Evolutionary conservation across 1,140 invertebrate species (phyloP).

Genomic region (Lucilia cuprina): DNA sequence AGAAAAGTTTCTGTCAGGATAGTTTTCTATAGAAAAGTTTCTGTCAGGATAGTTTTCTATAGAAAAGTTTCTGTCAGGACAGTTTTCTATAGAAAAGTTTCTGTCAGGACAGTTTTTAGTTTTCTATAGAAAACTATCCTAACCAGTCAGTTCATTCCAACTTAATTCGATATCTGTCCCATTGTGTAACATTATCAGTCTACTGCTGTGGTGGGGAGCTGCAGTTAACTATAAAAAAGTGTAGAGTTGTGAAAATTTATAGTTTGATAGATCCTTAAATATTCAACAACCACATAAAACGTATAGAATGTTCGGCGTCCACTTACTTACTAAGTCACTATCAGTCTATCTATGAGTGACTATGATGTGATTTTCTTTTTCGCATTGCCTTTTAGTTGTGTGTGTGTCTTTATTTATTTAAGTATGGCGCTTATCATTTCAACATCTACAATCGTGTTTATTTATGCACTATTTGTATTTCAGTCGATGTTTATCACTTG

Average conservation of each 20-base stretch:
- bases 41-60: too few relatives aligned
- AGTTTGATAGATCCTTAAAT: slow-evolving; percentile 8
- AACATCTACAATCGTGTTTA: slow-evolving; percentile 39
- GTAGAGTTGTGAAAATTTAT: neutral
- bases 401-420: slow-evolving; percentile 7
- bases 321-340: neutral
- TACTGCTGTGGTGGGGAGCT: neutral
- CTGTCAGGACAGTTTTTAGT: too few relatives aligned
- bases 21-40: too few relatives aligned
- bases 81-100: too few relatives aligned
- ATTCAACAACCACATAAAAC: neutral
- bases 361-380: neutral
- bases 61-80: too few relatives aligned
- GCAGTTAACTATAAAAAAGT: neutral
- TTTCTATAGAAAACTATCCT: too few relatives aligned
- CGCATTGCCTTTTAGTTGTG: neutral
- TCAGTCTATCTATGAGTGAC: neutral
- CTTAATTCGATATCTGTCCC: too few relatives aligned
- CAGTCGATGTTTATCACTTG: slow-evolving; percentile 9
- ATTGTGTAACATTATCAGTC: too few relatives aligned
- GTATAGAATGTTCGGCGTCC: neutral
- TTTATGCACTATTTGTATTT: slow-evolving; percentile 39
- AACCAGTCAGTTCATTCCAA: too few relatives aligned
- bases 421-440: slow-evolving; percentile 13
- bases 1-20: too few relatives aligned